Evolutionary conservation across 2,888 invertebrate species (phyloP), one percentile per base, ranked within the genome.

Genomic region (Archaeoteleia sp.): DNA sequence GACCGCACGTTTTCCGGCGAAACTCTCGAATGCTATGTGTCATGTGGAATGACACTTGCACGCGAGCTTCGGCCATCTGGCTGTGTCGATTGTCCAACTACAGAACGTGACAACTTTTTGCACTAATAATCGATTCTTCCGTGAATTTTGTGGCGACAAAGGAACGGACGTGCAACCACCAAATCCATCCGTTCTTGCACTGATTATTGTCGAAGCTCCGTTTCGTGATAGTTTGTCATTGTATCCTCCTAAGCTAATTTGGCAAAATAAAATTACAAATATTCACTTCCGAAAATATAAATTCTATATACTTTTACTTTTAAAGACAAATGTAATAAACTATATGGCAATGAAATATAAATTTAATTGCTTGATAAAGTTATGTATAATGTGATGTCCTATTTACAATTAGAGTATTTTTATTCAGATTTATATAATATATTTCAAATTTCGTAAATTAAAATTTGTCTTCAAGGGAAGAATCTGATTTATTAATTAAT

Each of bases 21-120:
- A 7, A 34, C 68, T 62, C 68, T 57, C 42, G 55, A 61, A 57
- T 73, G 72, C 74, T 76, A 72, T 73, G 30, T 67, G 73, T 75
- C 76, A 70, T 71, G 27, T 65, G 72, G 66, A 72, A 42, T 73
- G 78, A 75, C 78, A 72, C 15, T 71, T 71, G 78, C 76, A 74
- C 75, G 76, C 67, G 55, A 58, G 17, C 39, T 40, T 34, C 5
- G 54, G 54, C 74, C 76, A 78, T 76, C 76, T 74, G 77, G 66
- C 66, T 34, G 34, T 48, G 49, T 54, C 69, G 71, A 76, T 77
- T 77, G 74, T 76, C 71, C 70, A 60, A 66, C 67, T 20, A 39
- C 73, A 74, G 74, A 71, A 74, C 76, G 79, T 71, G 80, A 81
- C 80, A 82, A 81, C 69, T 78, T 76, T 74, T 74, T 60, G 53